phyloP scores from a whole-genome alignment of 2,797 vertebrate genomes.

The Lutra lutra region DNA sequence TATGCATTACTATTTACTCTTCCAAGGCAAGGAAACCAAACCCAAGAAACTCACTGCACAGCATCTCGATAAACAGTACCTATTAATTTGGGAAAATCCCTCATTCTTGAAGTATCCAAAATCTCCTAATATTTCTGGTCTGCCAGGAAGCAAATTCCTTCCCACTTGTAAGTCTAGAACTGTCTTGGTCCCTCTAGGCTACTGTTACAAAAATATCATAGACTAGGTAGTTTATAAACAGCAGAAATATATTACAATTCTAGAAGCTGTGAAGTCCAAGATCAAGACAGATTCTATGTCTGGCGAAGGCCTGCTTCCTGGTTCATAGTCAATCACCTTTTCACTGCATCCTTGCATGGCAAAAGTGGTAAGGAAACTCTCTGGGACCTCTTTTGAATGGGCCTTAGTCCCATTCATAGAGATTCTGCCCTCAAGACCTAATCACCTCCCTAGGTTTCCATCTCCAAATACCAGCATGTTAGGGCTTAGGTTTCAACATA shows the following conservation, averaged over 20 bases:
- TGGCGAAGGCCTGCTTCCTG: neutral
- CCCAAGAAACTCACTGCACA: neutral
- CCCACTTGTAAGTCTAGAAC: neutral
- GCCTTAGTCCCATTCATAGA: neutral
- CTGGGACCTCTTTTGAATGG: neutral
- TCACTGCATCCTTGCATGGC: neutral
- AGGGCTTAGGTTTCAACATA: neutral
- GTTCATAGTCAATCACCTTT: neutral
- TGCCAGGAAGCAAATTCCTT: neutral
- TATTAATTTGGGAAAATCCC: neutral
- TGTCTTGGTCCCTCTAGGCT: neutral
- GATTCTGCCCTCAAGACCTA: neutral
- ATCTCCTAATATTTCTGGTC: neutral
- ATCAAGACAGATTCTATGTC: neutral
- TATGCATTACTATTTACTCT: neutral
- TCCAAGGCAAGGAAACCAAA: neutral
- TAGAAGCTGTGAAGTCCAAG: neutral
- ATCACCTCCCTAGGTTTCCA: neutral
- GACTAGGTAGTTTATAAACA: neutral
- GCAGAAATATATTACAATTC: neutral
- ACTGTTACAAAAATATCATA: neutral
- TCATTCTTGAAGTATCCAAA: neutral
- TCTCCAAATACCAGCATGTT: neutral
- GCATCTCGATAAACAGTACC: neutral
- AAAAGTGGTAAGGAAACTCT: neutral